These are phyloP conservation scores for Mesoclemmys tuberculata DNA, from an alignment of 2,113 vertebrate species.

Conservation along the genomic window DNA sequence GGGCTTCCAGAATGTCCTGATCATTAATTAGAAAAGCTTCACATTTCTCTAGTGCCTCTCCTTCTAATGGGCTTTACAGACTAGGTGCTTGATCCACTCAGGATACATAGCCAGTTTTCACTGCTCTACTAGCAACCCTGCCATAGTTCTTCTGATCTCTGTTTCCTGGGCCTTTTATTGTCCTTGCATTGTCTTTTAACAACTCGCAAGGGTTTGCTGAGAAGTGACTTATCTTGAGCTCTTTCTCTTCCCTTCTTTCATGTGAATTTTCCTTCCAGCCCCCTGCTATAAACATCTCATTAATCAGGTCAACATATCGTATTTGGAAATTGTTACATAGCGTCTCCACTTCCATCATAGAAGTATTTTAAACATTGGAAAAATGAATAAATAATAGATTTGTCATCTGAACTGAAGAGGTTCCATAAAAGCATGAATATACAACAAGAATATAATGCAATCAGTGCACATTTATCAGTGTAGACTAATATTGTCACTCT, in stretches of 20 bases:
- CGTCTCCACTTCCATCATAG: not conserved
- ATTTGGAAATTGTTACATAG: not conserved
- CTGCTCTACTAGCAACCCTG: not conserved
- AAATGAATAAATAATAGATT: not conserved
- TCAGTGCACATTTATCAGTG: not conserved
- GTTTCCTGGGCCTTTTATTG: not conserved
- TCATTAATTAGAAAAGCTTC: not conserved
- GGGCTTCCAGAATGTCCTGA: not conserved
- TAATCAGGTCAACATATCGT: not conserved
- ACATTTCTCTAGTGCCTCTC: not conserved
- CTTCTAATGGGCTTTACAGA: not conserved
- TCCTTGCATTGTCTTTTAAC: not conserved
- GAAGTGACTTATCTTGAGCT: not conserved
- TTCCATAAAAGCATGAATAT: rapidly evolving
- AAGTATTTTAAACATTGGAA: not conserved
- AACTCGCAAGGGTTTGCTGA: not conserved
- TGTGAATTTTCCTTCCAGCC: not conserved
- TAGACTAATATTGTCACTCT: not conserved
- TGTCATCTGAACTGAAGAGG: not conserved
- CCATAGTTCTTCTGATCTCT: not conserved
- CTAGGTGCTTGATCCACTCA: no score
- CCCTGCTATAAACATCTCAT: not conserved
- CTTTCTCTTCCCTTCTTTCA: not conserved
- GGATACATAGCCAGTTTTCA: not conserved
- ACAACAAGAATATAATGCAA: rapidly evolving